phyloP scores from a whole-genome alignment of 2,888 invertebrate genomes.

The Trypoxylon attenuatum region DNA sequence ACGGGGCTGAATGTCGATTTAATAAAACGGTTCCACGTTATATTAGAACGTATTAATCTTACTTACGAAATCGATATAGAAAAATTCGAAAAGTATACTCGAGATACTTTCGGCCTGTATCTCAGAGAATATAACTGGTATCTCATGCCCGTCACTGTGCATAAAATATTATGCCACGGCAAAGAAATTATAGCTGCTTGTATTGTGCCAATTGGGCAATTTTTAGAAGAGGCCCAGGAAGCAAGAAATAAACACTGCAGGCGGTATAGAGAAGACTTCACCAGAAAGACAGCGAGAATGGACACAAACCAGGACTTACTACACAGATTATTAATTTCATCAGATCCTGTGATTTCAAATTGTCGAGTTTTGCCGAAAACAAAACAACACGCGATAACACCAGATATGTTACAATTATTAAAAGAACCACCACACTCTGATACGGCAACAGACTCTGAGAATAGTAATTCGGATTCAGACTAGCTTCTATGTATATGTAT shows the following conservation, averaged over 20 bases:
- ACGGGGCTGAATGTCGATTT: constrained; percentile 12
- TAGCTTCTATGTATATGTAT: neutral
- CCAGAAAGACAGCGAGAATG: constrained; percentile 12
- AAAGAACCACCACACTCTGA: neutral
- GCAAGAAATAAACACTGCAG: neutral
- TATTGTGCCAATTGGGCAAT: constrained; percentile 13
- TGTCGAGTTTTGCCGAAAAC: constrained; percentile 3
- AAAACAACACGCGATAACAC: neutral
- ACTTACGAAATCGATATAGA: constrained; percentile 4
- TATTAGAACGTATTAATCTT: constrained; percentile 5
- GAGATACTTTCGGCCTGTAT: neutral
- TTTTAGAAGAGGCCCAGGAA: constrained; percentile 14
- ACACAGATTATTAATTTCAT: constrained; percentile 8
- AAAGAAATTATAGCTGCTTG: constrained; percentile 6
- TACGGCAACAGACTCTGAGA: neutral
- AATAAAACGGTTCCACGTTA: constrained; percentile 11
- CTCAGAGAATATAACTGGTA: constrained; percentile 2
- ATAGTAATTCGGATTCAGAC: neutral
- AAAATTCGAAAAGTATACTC: constrained; percentile 5
- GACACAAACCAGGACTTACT: constrained; percentile 10
- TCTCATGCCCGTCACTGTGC: constrained; percentile 9
- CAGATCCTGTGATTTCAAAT: constrained; percentile 11
- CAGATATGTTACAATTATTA: constrained; percentile 5
- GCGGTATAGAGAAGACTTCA: constrained; percentile 6
- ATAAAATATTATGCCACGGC: constrained; percentile 13